Conservation (phyloP, 2,888 invertebrate genomes). For the Ligdia adustata region DNA sequence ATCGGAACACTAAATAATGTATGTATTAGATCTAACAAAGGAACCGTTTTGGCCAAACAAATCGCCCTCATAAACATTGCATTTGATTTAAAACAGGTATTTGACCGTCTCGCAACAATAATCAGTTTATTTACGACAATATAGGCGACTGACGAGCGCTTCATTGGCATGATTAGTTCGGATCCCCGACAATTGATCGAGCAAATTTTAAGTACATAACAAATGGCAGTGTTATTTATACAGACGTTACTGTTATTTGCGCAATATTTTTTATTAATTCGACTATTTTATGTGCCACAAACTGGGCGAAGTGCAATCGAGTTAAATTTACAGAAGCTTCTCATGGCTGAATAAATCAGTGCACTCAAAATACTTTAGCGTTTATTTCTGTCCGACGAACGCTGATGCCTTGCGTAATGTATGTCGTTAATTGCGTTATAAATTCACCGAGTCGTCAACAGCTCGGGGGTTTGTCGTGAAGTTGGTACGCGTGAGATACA, state of each 20-base stretch:
- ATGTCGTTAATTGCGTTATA: conserved; percentile 58
- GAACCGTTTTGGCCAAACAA: conserved; percentile 60
- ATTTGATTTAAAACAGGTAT: conserved; percentile 76
- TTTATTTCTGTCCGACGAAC: conserved; percentile 51
- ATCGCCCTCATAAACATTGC: conserved; percentile 59
- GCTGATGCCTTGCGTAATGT: conserved; percentile 63
- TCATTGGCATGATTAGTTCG: conserved; percentile 63
- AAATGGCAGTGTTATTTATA: conserved; percentile 56
- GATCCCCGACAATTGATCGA: conserved; percentile 55
- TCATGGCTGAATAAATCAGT: conserved; percentile 53
- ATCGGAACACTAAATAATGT: conserved; percentile 60
- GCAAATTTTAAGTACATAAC: conserved; percentile 55
- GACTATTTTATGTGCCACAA: conserved; percentile 49
- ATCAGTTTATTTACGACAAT: conserved; percentile 66
- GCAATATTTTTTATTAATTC: conserved; percentile 59
- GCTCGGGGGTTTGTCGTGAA: conserved; percentile 49
- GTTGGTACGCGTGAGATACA: conserved; percentile 44
- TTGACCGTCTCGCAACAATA: conserved; percentile 68
- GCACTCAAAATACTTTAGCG: conserved; percentile 55
- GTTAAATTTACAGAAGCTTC: conserved; percentile 54
- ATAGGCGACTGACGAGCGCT: conserved; percentile 48
- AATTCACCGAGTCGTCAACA: conserved; percentile 56
- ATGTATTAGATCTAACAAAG: conserved; percentile 69
- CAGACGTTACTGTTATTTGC: conserved; percentile 43
- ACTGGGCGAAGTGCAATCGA: conserved; percentile 49